Base-by-base conservation (phyloP, 2,797 vertebrate genomes). In the Cyclura pinguis region DNA sequence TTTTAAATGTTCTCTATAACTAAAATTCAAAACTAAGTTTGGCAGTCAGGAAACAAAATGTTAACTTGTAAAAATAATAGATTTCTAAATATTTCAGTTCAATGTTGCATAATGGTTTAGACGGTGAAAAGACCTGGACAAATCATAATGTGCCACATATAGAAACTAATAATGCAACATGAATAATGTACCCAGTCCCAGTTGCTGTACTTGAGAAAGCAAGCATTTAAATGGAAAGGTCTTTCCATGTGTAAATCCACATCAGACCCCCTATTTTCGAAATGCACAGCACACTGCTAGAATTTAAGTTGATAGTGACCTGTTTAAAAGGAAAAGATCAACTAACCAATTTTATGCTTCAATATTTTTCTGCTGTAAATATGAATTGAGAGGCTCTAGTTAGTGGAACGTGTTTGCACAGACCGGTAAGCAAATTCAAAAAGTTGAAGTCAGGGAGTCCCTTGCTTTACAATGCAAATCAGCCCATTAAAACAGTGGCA, bases 401-500 rank as follows among this genome's bases (percentile, higher is more conserved):
- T 85, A 78, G 38, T 91, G 47, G 87, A 22, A 73, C 47, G 2
- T 82, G n/a, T 90, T 94, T 94, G 22, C 50, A 64, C 50, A 90
- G 77, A 80, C 7, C 32, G 88, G 42, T n/a, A 83, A 89, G 83
- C 22, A 88, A 42, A 86, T 84, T 89, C 83, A 90, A 84, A 55
- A 22, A 85, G 35, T 78, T 86, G 76, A 92, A 93, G 59, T 3
- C 24, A 73, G 24, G 50, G 62, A 93, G 22, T n/a, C 76, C 52
- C 55, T 24, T 35, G 29, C 64, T 52, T 93, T 35, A 73, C 67
- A 85, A 88, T 91, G 93, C 64, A 94, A 94, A 95, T 88, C 90
- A 95, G 69, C 24, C 88, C 81, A 92, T 92, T 91, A 93, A 93
- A 80, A 91, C 72, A 93, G 89, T 92, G 1, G 13, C 35, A 92